Evolutionary conservation across 2,797 vertebrate genomes (phyloP).

Genomic region (Rousettus madagascariensis): DNA sequence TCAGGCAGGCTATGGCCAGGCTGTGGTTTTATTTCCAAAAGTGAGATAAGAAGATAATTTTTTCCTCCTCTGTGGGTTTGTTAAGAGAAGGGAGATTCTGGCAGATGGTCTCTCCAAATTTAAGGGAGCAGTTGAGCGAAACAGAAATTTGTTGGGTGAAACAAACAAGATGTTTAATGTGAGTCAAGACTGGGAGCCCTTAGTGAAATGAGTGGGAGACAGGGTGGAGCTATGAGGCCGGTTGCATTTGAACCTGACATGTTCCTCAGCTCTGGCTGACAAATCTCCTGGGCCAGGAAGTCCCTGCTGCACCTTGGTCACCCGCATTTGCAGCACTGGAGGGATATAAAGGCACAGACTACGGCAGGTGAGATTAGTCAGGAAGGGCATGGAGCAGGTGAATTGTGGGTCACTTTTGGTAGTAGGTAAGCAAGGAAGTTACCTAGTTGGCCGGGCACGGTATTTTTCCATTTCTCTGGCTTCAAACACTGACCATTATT

Average conservation of each 20-base stretch:
- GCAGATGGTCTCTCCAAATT: not conserved
- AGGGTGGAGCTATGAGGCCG: not conserved
- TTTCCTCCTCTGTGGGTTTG: not conserved
- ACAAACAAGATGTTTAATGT: not conserved
- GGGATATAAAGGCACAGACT: not conserved
- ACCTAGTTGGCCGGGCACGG: not conserved
- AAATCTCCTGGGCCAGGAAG: not conserved
- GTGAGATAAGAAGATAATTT: not conserved
- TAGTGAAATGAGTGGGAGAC: not conserved
- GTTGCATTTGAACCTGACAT: not conserved
- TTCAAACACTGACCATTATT: not conserved
- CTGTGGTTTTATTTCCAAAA: conserved; percentile 16
- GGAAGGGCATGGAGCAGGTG: not conserved
- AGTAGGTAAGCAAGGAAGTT: not conserved
- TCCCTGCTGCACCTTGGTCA: not conserved
- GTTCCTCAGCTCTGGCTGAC: not conserved
- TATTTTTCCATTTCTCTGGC: not conserved
- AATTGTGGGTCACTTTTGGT: not conserved
- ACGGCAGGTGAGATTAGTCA: not conserved
- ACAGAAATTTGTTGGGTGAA: not conserved
- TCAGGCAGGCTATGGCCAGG: not conserved
- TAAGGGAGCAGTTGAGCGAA: not conserved
- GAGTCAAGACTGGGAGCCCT: not conserved
- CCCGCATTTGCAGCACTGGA: not conserved
- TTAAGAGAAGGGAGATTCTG: not conserved